Evolutionary conservation across 2,888 invertebrate species (phyloP), one percentile per base, ranked within the genome.

Genomic region (Auanema sp.): DNA sequence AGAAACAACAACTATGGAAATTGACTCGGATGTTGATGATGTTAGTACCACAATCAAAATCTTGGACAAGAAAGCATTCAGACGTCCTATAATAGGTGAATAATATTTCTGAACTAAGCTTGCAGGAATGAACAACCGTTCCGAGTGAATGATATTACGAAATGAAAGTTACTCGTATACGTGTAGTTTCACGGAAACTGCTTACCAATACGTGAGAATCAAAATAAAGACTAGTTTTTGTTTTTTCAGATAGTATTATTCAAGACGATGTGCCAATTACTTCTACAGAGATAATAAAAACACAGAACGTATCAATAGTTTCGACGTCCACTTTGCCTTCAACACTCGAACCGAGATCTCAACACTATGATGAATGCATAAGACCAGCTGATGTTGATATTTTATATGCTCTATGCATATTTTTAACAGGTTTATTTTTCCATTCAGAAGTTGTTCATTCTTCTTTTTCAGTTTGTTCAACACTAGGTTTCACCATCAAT

Each of bases 401-500:
- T 6, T 16, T 72, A 5, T 72, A 69, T 43, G 64, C 60, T 24
- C 21, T 72, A 6, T 72, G 72, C 44, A 64, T 69, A 11, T 58
- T 69, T 33, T 50, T 72, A 18, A 65, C 72, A 1, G 54, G 71
- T 71, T 16, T 60, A 52, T 44, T 16, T 21, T 10, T 18, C 4
- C 43, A n/a, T 43, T 16, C 47, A 6, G 52, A 52, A 52, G 4
- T 52, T 2, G 6, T 11, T 10, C 4, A 3, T 52, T 2, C 11
- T 18, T 47, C 3, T 1, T 44, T 53, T 71, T 43, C 64, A 69
- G 68, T 68, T 16, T 72, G 68, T 25, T 65, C 72, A 4, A 68
- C 69, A 1, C 14, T 69, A 25, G 69, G 69, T 12, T 67, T 72
- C 58, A 65, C 72, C n/a, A 62, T 72, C 64, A 72, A 72, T 58